phyloP scores from a whole-genome alignment of 2,113 vertebrate genomes.

The Cheilinus undulatus region DNA sequence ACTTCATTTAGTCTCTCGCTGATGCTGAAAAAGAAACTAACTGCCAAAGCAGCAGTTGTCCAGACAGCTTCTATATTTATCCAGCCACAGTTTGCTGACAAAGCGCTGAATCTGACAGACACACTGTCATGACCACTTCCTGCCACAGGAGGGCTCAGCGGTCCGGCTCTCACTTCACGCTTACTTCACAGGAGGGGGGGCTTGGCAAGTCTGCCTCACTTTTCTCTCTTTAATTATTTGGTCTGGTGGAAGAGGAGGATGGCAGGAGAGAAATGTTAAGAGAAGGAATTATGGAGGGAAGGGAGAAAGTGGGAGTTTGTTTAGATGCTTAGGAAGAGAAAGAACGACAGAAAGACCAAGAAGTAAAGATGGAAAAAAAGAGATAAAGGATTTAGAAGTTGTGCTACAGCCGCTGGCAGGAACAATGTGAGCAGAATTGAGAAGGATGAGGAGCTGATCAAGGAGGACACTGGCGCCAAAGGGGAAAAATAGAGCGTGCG shows the following conservation, averaged over 20 bases:
- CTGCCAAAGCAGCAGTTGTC: conserved; percentile 3
- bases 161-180: conserved; percentile 3
- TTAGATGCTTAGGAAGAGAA: neutral
- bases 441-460: conserved; percentile 37
- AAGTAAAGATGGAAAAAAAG: neutral
- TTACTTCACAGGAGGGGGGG: too few species aligned
- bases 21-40: conserved; percentile 7
- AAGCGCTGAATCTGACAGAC: conserved; percentile 28
- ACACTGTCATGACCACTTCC: conserved; percentile 16
- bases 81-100: conserved; percentile 57
- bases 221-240: conserved; percentile 55
- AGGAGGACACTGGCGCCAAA: conserved; percentile 55
- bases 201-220: conserved; percentile 26
- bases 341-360: neutral
- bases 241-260: conserved; percentile 52
- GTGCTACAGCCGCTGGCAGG: neutral
- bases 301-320: neutral
- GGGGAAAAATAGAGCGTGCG: conserved; percentile 37
- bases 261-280: conserved; percentile 22
- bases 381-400: neutral
- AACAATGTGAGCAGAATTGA: conserved; percentile 18
- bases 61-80: conserved; percentile 29
- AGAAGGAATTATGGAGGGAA: neutral
- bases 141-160: conserved; percentile 72
- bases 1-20: neutral